Evolutionary conservation across 2,797 vertebrate species (phyloP), one percentile per base, ranked within the genome.

Genomic region (Numenius phaeopus): DNA sequence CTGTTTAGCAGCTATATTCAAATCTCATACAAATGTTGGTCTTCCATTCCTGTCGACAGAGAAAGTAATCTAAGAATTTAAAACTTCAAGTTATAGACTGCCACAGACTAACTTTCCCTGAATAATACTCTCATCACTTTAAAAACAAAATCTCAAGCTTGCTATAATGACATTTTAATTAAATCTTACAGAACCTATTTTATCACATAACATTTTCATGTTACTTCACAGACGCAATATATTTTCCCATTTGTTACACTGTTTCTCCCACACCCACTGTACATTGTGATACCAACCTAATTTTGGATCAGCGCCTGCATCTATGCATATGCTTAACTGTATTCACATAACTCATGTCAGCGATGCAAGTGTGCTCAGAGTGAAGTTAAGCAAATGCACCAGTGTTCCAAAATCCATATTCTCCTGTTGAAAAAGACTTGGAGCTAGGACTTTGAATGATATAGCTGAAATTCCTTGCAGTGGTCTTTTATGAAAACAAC

Each of bases 401-500:
- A 84, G 44, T 75, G 81, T 96, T 97, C 89, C 94, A 96, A 93
- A 87, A 95, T 92, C 88, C 78, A 85, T 92, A 94, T 77, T 87
- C 89, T 96, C 84, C 72, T 37, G 65, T 47, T 94, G 92, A 87
- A 96, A 96, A 96, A 94, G 65, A 82, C 84, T 95, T 50, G 69
- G 47, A 97, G 81, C 90, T 90, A 95, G 95, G 88, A 94, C 91
- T 90, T 89, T 89, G 83, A 94, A 86, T 92, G 94, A 96, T 92
- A 96, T 27, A 96, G 75, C 78, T 96, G 87, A 94, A 95, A 97
- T 92, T 96, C 86, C 75, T 81, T 57, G 87, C 83, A 94, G 86
- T 94, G 94, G 96, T 95, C 96, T 96, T 95, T 95, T 89, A 97
- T 80, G 77, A 96, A 96, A 96, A 96, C 95, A 97, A 96, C 95